Evolutionary conservation across 2,113 vertebrate genomes (phyloP), one percentile per base, ranked within the genome.

Genomic region (Pluvialis apricaria): DNA sequence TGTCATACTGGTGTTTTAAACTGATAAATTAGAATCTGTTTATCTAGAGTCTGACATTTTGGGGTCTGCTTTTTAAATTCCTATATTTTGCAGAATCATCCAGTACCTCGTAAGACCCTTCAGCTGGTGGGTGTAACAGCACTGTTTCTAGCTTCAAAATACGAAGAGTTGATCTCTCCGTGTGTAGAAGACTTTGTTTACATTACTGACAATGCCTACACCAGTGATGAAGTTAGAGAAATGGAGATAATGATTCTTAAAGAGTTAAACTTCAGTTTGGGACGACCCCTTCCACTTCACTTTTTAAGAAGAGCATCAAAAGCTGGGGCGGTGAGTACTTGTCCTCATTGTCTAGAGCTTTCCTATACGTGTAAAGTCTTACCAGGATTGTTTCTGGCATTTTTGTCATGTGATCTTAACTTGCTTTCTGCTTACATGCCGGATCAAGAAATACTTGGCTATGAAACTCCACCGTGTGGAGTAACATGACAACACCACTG

Each of bases 221-320:
- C 98, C 2, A 97, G 97, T 71, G 51, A 87, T 38, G 99, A 99
- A 92, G 98, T 99, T 55, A 97, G 98, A 72, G 98, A 98, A 94
- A 99, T 99, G 99, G 99, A 99, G 96, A 98, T 98, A 42, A 42
- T 96, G 6, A 97, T 99, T 70, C 97, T 99, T 66, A 97, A 91
- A 91, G 97, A 96, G 64, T 97, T 99, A 31, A 98, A 98, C 55
- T 99, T 99, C 20, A 92, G 98, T 73, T 97, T 99, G 86, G 99
- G 99, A 4, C 98, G 99, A 11, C 99, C 99, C 42, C 97, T 99
- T 62, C 99, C 99, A 1, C 94, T 99, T 6, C 99, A 99, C 93
- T 99, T 99, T 88, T 97, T 99, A 92, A 97, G 99, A 51, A 98
- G 99, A 64, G 99, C 99, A 5, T 99, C 99, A 13, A 99, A 99